Evolutionary conservation across 35 echinoderm and acorn worm genomes (phyloP).

Genomic region (Acanthaster planci): DNA sequence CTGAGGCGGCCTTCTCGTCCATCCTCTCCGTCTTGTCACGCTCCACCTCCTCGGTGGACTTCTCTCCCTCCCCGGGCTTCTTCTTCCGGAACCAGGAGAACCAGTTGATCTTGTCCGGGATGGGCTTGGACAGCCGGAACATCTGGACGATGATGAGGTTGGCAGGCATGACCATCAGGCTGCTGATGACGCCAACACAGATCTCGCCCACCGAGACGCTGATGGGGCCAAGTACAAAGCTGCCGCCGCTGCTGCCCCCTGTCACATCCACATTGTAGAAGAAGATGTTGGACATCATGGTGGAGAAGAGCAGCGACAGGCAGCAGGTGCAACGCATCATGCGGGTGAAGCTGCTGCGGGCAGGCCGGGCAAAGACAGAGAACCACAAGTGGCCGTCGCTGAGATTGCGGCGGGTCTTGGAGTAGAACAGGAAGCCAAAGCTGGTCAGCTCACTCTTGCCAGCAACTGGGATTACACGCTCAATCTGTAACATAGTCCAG

Average conservation of each 20-base stretch:
- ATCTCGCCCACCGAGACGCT: constrained; percentile 76
- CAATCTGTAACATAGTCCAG: constrained; percentile 60
- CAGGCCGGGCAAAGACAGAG: constrained; percentile 80
- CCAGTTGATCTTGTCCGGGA: constrained; percentile 65
- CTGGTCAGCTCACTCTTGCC: constrained; percentile 93
- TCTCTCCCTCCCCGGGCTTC: constrained; percentile 38
- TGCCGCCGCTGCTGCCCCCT: constrained; percentile 41
- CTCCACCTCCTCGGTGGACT: constrained; percentile 52
- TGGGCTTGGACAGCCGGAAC: constrained; percentile 74
- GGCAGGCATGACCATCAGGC: constrained; percentile 87
- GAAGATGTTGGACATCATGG: constrained; percentile 98
- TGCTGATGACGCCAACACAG: constrained; percentile 84
- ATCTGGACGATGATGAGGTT: constrained; percentile 87
- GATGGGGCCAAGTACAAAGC: constrained; percentile 77
- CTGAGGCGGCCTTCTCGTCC: constrained; percentile 80
- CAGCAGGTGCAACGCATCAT: constrained; percentile 76
- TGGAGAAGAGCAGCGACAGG: constrained; percentile 76
- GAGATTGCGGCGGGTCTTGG: constrained; percentile 90
- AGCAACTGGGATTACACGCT: constrained; percentile 86
- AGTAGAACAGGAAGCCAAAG: constrained; percentile 94
- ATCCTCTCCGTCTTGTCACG: constrained; percentile 72
- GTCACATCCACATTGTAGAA: constrained; percentile 87
- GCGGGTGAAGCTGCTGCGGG: constrained; percentile 84
- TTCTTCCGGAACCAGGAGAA: constrained; percentile 63
- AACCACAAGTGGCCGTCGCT: constrained; percentile 97